phyloP scores from a whole-genome alignment of 2,888 invertebrate genomes.

The Elmis aenea region DNA sequence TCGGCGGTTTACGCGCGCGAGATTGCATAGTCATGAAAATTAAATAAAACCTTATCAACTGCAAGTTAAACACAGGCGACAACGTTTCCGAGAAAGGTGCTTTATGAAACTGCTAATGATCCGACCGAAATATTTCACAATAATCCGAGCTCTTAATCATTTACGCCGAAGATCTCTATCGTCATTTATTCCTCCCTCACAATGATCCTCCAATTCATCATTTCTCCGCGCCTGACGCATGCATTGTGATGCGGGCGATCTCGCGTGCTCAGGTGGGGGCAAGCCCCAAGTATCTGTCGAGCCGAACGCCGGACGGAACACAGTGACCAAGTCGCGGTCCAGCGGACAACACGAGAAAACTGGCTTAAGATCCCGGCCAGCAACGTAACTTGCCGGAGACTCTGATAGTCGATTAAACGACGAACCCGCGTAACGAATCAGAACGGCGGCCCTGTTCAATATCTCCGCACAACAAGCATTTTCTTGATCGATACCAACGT shows the following conservation, averaged over 20 bases:
- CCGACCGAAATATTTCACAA: slow-evolving; percentile 33
- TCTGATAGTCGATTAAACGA: slow-evolving; percentile 1
- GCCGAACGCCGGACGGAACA: slow-evolving; percentile 26
- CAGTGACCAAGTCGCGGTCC: slow-evolving; percentile 40
- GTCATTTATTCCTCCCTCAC: slow-evolving; percentile 40
- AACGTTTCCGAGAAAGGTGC: slow-evolving; percentile 6
- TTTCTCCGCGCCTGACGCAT: slow-evolving; percentile 36
- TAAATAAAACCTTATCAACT: slow-evolving; percentile 8
- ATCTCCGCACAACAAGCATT: slow-evolving; percentile 1
- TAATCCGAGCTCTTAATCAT: slow-evolving; percentile 27
- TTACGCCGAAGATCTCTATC: slow-evolving; percentile 36
- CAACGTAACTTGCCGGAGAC: slow-evolving; percentile 4
- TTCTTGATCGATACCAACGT: too few relatives aligned
- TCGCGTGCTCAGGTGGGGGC: slow-evolving; percentile 28
- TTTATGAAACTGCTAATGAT: slow-evolving; percentile 29
- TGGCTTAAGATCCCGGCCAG: slow-evolving; percentile 7
- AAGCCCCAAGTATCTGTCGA: slow-evolving; percentile 25
- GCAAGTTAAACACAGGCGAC: too few relatives aligned
- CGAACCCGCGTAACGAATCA: too few relatives aligned
- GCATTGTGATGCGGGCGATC: slow-evolving; percentile 35
- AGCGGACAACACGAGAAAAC: slow-evolving; percentile 27
- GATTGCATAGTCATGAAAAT: slow-evolving; percentile 9
- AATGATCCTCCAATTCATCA: slow-evolving; percentile 39
- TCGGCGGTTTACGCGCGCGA: slow-evolving; percentile 8
- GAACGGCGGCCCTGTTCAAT: too few relatives aligned